Conservation (phyloP, 2,888 invertebrate species). For the Cryptus armator region DNA sequence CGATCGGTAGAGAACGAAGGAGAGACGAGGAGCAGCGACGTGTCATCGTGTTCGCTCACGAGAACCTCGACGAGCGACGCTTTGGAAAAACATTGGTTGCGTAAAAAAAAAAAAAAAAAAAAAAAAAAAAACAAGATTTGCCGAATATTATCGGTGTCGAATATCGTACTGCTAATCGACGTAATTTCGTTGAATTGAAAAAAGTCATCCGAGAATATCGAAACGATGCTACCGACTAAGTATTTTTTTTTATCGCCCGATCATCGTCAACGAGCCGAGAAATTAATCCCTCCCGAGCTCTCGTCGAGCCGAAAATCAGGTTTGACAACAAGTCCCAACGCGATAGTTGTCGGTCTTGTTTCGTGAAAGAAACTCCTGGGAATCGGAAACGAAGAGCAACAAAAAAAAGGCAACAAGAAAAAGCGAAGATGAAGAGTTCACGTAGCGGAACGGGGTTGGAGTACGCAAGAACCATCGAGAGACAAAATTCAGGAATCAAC, state of each 20-base stretch:
- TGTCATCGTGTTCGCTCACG: conserved; percentile 57
- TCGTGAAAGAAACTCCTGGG: conserved; percentile 56
- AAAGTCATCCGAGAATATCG: not conserved
- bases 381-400: conserved; percentile 49
- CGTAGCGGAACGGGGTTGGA: conserved; percentile 58
- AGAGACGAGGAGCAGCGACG: conserved; percentile 43
- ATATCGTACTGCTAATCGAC: not conserved
- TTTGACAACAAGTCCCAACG: conserved; percentile 40
- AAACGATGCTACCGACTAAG: conserved; percentile 45
- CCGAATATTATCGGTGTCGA: conserved; percentile 9
- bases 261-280: conserved; percentile 64
- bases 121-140: not conserved
- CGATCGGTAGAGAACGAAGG: conserved; percentile 38
- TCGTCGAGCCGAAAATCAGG: conserved; percentile 40
- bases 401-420: conserved; percentile 31
- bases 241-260: conserved; percentile 9
- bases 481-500: conserved; percentile 61
- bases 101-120: conserved; percentile 2
- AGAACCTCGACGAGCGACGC: conserved; percentile 48
- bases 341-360: conserved; percentile 7
- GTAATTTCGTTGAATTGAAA: not conserved
- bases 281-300: conserved; percentile 63
- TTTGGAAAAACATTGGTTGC: conserved; percentile 31
- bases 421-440: conserved; percentile 58
- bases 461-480: conserved; percentile 50